Conservation (phyloP, 2,113 vertebrate species). For the Echinops telfairi region DNA sequence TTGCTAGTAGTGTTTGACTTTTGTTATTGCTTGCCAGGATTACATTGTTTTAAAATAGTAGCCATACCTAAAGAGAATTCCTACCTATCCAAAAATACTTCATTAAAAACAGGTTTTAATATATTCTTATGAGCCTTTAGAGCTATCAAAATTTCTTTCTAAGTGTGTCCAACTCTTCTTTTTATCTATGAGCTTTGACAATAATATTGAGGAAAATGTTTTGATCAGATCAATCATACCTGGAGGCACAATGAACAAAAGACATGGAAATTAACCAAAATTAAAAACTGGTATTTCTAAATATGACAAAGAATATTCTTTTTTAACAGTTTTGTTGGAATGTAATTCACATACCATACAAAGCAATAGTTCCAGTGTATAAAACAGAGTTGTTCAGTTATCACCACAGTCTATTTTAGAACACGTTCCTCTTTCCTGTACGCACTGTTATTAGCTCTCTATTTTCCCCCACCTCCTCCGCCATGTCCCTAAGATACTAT, state of each 20-base stretch:
- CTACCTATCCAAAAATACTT: background rate
- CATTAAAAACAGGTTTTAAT: background rate
- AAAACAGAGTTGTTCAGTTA: no score
- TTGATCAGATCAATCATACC: background rate
- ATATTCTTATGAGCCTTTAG: background rate
- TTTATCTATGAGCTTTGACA: background rate
- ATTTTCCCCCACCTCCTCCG: no score
- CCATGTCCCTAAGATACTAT: no score
- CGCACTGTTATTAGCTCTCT: no score
- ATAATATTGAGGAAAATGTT: background rate
- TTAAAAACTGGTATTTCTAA: slow-evolving; percentile 7
- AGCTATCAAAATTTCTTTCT: background rate
- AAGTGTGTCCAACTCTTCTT: background rate
- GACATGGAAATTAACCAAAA: background rate
- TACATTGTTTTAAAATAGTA: background rate
- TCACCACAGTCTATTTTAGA: no score
- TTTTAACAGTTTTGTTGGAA: no score
- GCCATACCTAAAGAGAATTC: background rate
- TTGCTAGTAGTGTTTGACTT: slow-evolving; percentile 54
- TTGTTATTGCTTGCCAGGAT: background rate
- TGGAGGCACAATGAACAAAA: background rate
- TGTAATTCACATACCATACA: no score
- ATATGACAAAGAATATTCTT: background rate
- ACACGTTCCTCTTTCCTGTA: no score
- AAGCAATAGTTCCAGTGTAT: no score